Percentiles rank a stretch among this genome's conserved stretches.
Conservation (phyloP, 2,888 invertebrate genomes). For the Thera britannica region DNA sequence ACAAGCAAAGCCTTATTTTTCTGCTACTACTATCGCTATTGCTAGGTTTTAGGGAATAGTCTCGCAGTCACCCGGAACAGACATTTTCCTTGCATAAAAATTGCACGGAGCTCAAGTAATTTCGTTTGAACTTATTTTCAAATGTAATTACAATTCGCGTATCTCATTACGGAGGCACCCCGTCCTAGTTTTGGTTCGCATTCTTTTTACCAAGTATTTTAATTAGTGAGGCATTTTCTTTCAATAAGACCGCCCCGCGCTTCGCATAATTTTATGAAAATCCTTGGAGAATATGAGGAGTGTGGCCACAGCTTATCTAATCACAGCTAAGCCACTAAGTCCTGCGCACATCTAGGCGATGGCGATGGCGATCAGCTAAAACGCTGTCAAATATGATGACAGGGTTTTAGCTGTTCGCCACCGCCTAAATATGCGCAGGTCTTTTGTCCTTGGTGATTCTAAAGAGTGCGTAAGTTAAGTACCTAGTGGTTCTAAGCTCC, state of each 20-base stretch:
- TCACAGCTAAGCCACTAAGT: slow-evolving; percentile 6
- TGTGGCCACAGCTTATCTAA: not conserved
- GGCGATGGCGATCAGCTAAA: too few species aligned
- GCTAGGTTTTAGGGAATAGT: too few species aligned
- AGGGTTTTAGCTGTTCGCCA: too few species aligned
- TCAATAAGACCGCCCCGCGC: slow-evolving; percentile 42
- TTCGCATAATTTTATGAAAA: slow-evolving; percentile 46
- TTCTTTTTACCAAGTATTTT: slow-evolving; percentile 52
- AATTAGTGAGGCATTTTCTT: slow-evolving; percentile 52
- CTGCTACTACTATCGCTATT: too few species aligned
- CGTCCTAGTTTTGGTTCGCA: slow-evolving; percentile 41
- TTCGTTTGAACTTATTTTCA: slow-evolving; percentile 25
- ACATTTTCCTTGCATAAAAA: slow-evolving; percentile 9
- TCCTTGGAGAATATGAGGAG: slow-evolving; percentile 27
- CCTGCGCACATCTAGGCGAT: not conserved
- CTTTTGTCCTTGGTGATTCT: too few species aligned
- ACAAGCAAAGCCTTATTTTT: too few species aligned
- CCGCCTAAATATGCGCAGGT: too few species aligned
- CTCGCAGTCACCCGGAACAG: not conserved
- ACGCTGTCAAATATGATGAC: too few species aligned
- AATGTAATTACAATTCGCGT: slow-evolving; percentile 41
- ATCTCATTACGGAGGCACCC: slow-evolving; percentile 43
- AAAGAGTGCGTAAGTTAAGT: too few species aligned
- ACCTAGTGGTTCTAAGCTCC: too few species aligned
- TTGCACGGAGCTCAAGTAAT: slow-evolving; percentile 6